Base-by-base conservation (phyloP, 1,140 invertebrate species). In the Saccostrea glomerata region DNA sequence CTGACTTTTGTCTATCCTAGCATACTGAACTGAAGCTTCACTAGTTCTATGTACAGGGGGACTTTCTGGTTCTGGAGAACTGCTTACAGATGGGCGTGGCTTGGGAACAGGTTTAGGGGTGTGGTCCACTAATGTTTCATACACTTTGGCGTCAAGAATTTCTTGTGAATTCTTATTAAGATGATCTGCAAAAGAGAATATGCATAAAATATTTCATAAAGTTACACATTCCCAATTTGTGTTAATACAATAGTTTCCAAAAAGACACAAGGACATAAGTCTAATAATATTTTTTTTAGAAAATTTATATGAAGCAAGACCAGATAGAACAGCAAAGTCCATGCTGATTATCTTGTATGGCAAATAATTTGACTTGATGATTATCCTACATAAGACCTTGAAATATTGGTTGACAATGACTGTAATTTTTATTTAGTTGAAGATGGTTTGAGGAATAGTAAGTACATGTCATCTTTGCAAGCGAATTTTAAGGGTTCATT, bases 31-130 rank as follows among this genome's bases (percentile, higher is more conserved):
- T 4, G 70, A 77, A 23, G 25, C 70, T 4, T 25, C 13, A 15
- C 30, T 36, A 25, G 23, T 63, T 63, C 70, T 15, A 36, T 11
- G 12, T 9, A 13, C 2, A 11, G 11, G 23, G 3, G 25, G 30
- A 36, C 23, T 36, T 36, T 36, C 70, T 30, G 13, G 11, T 25
- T 25, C 70, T 77, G 25, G 13, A 30, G 70, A 36, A 25, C 23
- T 63, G 13, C 58, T 86, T 23, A 87, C 20, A n/a, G 88, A 88
- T 6, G 36, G 77, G 25, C 86, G 58, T 15, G 87, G 90, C 36
- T 70, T 84, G 12, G 90, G 88, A n/a, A 63, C 54, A 60, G 88
- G 86, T 47, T 87, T 85, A 30, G 86, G 55, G 30, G 23, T 84
- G 63, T 86, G 85, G 47, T 66, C 84, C 20, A 40, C 30, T 17